Evolutionary conservation across 2,888 invertebrate genomes (phyloP).

Genomic region (Drosophila neotestacea): DNA sequence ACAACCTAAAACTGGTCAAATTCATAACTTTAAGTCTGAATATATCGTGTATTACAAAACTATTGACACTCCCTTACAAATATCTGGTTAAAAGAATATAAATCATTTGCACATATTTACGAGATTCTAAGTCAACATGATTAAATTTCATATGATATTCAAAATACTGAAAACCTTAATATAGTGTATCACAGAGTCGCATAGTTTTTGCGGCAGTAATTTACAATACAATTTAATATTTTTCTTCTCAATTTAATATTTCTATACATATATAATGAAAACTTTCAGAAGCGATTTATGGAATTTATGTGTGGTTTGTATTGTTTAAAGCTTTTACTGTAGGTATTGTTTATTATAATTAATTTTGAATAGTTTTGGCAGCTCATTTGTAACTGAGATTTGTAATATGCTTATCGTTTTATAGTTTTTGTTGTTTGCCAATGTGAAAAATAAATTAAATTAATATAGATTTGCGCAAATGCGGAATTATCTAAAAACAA

Average conservation of each 20-base stretch:
- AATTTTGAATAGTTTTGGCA: slow-evolving; percentile 69
- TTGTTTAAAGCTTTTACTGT: slow-evolving; percentile 48
- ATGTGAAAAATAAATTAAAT: slow-evolving; percentile 45
- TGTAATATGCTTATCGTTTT: slow-evolving; percentile 56
- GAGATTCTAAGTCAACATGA: neutral
- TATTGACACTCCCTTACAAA: slow-evolving; percentile 11
- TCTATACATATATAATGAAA: slow-evolving; percentile 26
- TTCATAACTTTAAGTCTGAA: neutral
- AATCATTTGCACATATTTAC: neutral
- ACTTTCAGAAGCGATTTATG: slow-evolving; percentile 20
- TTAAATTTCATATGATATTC: neutral
- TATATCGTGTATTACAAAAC: slow-evolving; percentile 1
- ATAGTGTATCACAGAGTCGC: slow-evolving; percentile 17
- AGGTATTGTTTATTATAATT: slow-evolving; percentile 66
- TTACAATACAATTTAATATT: neutral
- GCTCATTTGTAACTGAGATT: slow-evolving; percentile 70
- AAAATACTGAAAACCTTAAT: neutral
- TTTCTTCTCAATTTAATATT: neutral
- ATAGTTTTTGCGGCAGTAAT: neutral
- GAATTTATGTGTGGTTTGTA: slow-evolving; percentile 33
- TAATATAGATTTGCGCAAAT: slow-evolving; percentile 22
- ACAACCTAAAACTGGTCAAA: slow-evolving; percentile 39
- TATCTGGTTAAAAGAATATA: neutral
- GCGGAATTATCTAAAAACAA: neutral
- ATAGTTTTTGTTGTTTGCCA: slow-evolving; percentile 12